Conservation (phyloP, 1,140 invertebrate genomes). For the Monochamus saltuarius region DNA sequence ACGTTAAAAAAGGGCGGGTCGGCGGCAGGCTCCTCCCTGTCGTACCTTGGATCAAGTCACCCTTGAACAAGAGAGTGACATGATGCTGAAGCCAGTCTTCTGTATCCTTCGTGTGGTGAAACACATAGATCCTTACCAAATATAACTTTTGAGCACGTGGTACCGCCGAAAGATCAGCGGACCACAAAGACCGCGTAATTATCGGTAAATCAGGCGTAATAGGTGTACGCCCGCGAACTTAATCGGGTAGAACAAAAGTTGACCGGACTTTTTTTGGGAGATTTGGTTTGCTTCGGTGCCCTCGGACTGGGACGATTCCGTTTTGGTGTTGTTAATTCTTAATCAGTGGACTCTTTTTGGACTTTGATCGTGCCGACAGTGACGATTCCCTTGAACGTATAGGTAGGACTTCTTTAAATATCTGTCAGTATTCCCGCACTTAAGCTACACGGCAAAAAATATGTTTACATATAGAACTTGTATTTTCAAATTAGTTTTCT, state of each 20-base stretch:
- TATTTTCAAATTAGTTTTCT: too few species aligned
- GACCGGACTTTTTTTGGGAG: constrained; percentile 21
- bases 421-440: too few species aligned
- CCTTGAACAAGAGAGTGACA: constrained; percentile 50
- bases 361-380: constrained; percentile 10
- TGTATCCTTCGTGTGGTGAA: constrained; percentile 47
- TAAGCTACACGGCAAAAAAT: too few species aligned
- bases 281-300: constrained; percentile 16
- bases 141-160: constrained; percentile 38
- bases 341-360: constrained; percentile 1
- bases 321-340: neutral
- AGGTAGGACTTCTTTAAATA: constrained; percentile 1
- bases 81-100: constrained; percentile 49
- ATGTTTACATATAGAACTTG: too few species aligned
- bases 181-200: constrained; percentile 41
- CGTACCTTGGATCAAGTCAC: constrained; percentile 49
- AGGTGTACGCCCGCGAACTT: constrained; percentile 39
- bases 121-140: constrained; percentile 36
- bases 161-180: constrained; percentile 31
- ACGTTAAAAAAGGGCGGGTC: constrained; percentile 33
- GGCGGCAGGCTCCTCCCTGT: constrained; percentile 29
- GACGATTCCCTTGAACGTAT: constrained; percentile 6
- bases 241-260: constrained; percentile 31
- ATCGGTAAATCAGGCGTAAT: constrained; percentile 45
- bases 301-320: constrained; percentile 11